Percentiles rank a stretch among this genome's conserved stretches.
Evolutionary conservation across 2,888 invertebrate genomes (phyloP).

Genomic region (Hyposoter didymator): DNA sequence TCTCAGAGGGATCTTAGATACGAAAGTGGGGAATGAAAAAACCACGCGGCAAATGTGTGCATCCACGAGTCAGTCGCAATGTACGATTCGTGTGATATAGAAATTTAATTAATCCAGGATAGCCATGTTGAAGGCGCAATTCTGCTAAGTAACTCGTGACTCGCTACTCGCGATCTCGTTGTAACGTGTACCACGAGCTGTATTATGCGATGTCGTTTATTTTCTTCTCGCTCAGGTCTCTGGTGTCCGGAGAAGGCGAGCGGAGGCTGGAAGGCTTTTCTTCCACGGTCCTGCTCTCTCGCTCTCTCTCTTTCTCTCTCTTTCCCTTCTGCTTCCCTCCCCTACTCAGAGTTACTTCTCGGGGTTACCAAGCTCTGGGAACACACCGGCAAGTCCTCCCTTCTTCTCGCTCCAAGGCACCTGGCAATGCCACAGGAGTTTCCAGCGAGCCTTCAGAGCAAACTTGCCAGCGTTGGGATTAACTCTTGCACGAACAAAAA

Average conservation of each 20-base stretch:
- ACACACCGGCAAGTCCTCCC: constrained; percentile 50
- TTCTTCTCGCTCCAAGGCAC: constrained; percentile 42
- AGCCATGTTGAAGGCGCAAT: constrained; percentile 60
- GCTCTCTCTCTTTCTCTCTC: not conserved
- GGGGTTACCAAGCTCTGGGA: constrained; percentile 26
- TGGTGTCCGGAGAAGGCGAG: constrained; percentile 50
- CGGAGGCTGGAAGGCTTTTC: not conserved
- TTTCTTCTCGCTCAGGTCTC: constrained; percentile 74
- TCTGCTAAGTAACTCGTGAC: constrained; percentile 63
- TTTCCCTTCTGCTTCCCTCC: constrained; percentile 20
- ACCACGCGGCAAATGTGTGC: not conserved
- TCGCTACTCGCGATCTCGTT: constrained; percentile 13
- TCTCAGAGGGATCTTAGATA: not conserved
- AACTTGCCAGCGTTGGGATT: constrained; percentile 78
- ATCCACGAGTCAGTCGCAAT: constrained; percentile 15
- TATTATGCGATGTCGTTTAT: constrained; percentile 75
- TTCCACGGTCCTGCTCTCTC: constrained; percentile 10
- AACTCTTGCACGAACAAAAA: constrained; percentile 80
- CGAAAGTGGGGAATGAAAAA: constrained; percentile 1
- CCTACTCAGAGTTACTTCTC: constrained; percentile 29
- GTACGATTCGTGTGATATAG: constrained; percentile 71
- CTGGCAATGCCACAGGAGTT: constrained; percentile 70
- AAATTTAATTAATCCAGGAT: constrained; percentile 76
- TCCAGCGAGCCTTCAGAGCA: constrained; percentile 75
- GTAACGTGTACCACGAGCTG: constrained; percentile 66